Conservation (phyloP, 64 coral and sea anemone species). For the Acropora tenuis region DNA sequence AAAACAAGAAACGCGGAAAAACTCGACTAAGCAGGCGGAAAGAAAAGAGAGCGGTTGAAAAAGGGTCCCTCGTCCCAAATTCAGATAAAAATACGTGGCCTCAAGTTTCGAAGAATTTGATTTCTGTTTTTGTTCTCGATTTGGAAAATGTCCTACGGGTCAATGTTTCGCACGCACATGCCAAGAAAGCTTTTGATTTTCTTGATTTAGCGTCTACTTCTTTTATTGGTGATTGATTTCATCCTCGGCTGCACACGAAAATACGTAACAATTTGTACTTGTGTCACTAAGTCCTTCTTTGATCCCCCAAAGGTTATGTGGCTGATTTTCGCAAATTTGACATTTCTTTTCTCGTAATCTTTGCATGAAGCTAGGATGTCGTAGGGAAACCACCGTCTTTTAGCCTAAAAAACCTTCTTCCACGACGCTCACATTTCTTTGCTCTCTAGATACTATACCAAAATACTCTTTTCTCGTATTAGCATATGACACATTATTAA, state of each 20-base stretch:
- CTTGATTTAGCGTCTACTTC: not conserved
- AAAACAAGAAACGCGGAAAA: not conserved
- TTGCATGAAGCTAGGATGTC: not conserved
- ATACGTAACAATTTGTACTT: not conserved
- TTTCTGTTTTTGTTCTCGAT: not conserved
- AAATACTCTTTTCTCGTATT: not conserved
- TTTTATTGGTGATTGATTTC: not conserved
- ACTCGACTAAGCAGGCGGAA: not conserved
- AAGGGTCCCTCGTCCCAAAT: not conserved
- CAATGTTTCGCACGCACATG: conserved; percentile 9
- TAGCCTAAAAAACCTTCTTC: not conserved
- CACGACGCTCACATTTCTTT: no score
- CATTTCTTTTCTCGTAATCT: not conserved
- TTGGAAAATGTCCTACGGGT: not conserved
- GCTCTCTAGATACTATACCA: no score
- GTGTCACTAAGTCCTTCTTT: not conserved
- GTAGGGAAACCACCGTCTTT: not conserved
- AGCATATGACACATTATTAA: not conserved
- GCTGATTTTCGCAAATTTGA: conserved; percentile 40
- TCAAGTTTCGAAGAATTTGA: not conserved
- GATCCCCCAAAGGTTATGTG: not conserved
- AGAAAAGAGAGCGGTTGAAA: not conserved
- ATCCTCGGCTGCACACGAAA: no score
- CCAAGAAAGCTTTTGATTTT: not conserved
- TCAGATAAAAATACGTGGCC: not conserved